A percentile compares a stretch with the other conserved stretches of the same genome.
phyloP scores from a whole-genome alignment of 2,797 vertebrate species.

The Gymnothorax reevesii region DNA sequence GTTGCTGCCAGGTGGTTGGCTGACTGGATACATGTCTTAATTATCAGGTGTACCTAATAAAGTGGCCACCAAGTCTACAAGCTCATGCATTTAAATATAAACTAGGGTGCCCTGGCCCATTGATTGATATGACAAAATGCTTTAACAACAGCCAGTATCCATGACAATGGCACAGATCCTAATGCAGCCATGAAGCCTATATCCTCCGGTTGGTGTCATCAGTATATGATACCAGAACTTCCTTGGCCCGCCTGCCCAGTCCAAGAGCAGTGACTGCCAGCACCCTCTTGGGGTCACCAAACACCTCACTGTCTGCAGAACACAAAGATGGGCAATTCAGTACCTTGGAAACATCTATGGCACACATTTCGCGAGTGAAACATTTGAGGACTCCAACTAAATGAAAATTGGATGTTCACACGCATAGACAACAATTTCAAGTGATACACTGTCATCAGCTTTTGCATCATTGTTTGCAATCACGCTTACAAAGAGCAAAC shows the following conservation, averaged over 20 bases:
- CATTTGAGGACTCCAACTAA: background rate
- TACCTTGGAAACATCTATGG: background rate
- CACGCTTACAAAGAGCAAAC: background rate
- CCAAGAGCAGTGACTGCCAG: slow-evolving; percentile 74
- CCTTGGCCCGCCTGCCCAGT: slow-evolving; percentile 67
- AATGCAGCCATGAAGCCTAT: slow-evolving; percentile 21
- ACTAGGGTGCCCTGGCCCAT: background rate
- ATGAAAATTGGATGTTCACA: background rate
- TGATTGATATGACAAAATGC: slow-evolving; percentile 3
- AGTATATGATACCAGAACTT: slow-evolving; percentile 77
- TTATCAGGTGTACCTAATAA: too few species aligned
- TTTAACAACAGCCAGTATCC: background rate
- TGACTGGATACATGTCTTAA: too few species aligned
- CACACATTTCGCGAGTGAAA: background rate
- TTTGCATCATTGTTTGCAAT: background rate
- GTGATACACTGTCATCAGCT: background rate
- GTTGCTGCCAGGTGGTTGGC: too few species aligned
- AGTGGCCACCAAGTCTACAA: background rate
- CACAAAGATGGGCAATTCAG: slow-evolving; percentile 4
- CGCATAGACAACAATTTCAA: background rate
- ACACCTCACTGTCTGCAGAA: slow-evolving; percentile 64
- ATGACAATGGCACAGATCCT: slow-evolving; percentile 1
- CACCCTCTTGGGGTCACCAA: slow-evolving; percentile 61
- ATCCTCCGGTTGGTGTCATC: slow-evolving; percentile 63
- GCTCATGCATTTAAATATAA: slow-evolving; percentile 27